A percentile compares a stretch with the other conserved stretches of the same genome.
Evolutionary conservation across 1,140 invertebrate species (phyloP).

Genomic region (Heliconius eleuchia): DNA sequence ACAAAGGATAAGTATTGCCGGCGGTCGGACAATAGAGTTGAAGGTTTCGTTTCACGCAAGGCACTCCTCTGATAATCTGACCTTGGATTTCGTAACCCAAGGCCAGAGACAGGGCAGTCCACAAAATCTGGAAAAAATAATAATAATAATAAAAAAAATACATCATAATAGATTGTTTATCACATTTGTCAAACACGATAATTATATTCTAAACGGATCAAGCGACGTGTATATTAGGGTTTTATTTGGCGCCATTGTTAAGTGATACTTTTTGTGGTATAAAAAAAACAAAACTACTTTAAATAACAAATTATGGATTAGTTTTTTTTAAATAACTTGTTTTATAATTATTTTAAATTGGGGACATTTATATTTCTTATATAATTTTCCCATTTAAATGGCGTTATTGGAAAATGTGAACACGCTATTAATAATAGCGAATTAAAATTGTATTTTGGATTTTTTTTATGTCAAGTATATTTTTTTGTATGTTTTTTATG

Average conservation of each 20-base stretch:
- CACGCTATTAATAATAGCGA: too few relatives aligned
- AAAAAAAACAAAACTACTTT: neutral
- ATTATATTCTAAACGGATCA: conserved; percentile 24
- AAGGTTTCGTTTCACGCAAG: conserved; percentile 93
- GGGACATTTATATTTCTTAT: neutral
- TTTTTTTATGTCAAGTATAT: too few relatives aligned
- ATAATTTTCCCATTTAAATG: neutral
- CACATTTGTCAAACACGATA: conserved; percentile 14
- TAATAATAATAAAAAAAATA: conserved; percentile 26
- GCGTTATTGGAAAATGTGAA: neutral
- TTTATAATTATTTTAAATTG: neutral
- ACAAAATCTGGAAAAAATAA: conserved; percentile 86
- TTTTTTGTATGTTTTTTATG: too few relatives aligned
- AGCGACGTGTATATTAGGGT: neutral
- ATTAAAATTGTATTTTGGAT: too few relatives aligned
- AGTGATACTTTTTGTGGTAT: neutral
- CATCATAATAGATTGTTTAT: conserved; percentile 26
- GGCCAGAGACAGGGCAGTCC: conserved; percentile 93
- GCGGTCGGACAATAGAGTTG: conserved; percentile 95
- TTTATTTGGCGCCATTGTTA: neutral
- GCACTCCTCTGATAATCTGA: conserved; percentile 91
- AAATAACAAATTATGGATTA: neutral
- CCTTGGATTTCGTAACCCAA: conserved; percentile 91
- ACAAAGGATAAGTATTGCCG: conserved; percentile 94
- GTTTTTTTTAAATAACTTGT: neutral